phyloP scores from a whole-genome alignment of 2,113 vertebrate genomes.

The Zosterops hypoxanthus region DNA sequence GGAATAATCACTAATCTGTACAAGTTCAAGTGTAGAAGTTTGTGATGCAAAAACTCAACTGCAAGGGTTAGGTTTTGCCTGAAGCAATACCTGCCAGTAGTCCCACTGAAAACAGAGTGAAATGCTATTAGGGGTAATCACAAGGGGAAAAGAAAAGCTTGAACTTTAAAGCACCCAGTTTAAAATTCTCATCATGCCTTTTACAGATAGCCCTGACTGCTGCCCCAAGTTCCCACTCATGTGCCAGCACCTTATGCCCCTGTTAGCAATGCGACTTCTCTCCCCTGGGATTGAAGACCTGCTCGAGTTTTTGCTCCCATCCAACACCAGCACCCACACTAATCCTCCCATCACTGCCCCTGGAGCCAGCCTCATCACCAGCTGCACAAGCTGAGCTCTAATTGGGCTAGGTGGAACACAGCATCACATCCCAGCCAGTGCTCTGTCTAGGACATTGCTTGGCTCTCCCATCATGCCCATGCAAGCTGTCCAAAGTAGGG shows the following conservation, averaged over 20 bases:
- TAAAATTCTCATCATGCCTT: not conserved
- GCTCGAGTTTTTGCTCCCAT: not conserved
- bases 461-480: not conserved
- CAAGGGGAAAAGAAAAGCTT: not conserved
- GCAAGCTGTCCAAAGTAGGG: not conserved
- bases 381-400: not conserved
- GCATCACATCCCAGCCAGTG: not conserved
- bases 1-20: not conserved
- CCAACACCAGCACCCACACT: not conserved
- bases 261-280: not conserved
- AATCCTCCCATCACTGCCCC: not conserved
- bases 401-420: not conserved
- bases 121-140: not conserved
- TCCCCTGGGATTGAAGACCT: accelerated
- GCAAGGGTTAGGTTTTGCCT: not conserved
- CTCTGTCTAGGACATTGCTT: not conserved
- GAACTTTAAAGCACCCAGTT: not conserved
- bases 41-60: not conserved
- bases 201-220: not conserved
- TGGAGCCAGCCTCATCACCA: not conserved
- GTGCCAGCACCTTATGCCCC: not conserved
- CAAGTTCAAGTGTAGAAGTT: not conserved
- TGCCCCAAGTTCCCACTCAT: not conserved
- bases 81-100: not conserved
- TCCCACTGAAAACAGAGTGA: not conserved